Base-by-base conservation (phyloP, 2,113 vertebrate species). In the Xyrauchen texanus region DNA sequence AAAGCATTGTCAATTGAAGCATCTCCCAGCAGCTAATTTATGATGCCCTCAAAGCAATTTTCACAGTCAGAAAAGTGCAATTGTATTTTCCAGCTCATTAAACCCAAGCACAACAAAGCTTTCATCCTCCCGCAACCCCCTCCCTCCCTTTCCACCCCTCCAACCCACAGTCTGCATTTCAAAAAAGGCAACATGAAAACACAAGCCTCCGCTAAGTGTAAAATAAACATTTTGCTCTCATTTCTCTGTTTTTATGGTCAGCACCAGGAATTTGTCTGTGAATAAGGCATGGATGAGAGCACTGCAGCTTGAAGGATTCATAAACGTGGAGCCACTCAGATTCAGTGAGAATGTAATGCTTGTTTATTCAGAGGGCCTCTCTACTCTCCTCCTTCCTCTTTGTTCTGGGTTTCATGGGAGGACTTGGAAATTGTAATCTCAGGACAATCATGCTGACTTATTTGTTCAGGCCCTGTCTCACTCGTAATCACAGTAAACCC, bases 81-180 rank as follows among this genome's bases (percentile, higher is more conserved):
- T 92, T 92, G 93, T 92, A 88, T 94, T 94, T 94, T 95, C 93
- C 93, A 93, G 92, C 92, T 94, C 93, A 93, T 94, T 94, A 94
- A 92, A 87, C 92, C 90, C 84, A 85, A 63, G 79, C 88, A 89
- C 92, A 93, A 93, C 92, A 86, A 89, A 91, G 90, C 86, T 91
- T 92, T 92, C 91, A 91, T 92, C 91, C 84, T 83, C 77, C 81
- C 71, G 80, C 80, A 76, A 64, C 8, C 58, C 79, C 83, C 21
- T 34, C 84, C 84, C 88, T 76, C 78, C 77, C 87, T 34, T 71
- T 83, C 77, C 83, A 76, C 66, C 76, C 73, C 69, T 78, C 82
- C 86, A 83, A 83, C 76, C 51, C 12, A 80, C 81, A 77, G 55
- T 83, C 84, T 77, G 82, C 78, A 84, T 81, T 82, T 69, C 63